phyloP scores from a whole-genome alignment of 2,113 vertebrate genomes.

The Embiotoca jacksoni region DNA sequence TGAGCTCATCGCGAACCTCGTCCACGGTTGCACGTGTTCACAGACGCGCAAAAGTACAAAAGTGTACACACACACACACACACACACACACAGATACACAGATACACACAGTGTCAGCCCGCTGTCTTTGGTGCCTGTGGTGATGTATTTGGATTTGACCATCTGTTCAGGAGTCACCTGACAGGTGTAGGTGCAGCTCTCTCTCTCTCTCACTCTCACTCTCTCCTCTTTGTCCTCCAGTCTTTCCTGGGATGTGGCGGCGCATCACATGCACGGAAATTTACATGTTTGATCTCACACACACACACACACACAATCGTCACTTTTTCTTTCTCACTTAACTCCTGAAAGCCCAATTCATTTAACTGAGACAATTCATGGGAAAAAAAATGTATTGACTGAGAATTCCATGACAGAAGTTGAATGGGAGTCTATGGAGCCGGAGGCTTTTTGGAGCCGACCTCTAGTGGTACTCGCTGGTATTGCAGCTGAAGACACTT shows the following conservation, averaged over 20 bases:
- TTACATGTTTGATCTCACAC: constrained; percentile 11
- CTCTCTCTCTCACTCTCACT: constrained; percentile 3
- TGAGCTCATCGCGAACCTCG: constrained; percentile 64
- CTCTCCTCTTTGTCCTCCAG: constrained; percentile 58
- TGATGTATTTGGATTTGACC: constrained; percentile 74
- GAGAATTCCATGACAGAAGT: too few species aligned
- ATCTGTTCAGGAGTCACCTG: constrained; percentile 79
- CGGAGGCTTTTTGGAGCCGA: too few species aligned
- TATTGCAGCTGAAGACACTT: too few species aligned
- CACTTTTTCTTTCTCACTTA: too few species aligned
- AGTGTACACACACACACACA: constrained; percentile 43
- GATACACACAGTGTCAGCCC: constrained; percentile 49
- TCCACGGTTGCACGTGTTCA: constrained; percentile 13
- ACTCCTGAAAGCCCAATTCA: too few species aligned
- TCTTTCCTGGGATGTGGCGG: neutral
- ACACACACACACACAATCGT: too few species aligned
- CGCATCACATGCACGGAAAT: constrained; percentile 27
- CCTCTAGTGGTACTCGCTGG: too few species aligned
- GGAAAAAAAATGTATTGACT: too few species aligned
- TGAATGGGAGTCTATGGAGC: too few species aligned
- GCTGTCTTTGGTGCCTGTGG: constrained; percentile 49
- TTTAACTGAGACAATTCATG: too few species aligned
- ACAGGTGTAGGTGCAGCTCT: constrained; percentile 70
- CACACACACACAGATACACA: constrained; percentile 29
- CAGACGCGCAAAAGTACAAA: constrained; percentile 14